Base-by-base conservation (phyloP, 2,888 invertebrate genomes). In the Stegophylla sp. region DNA sequence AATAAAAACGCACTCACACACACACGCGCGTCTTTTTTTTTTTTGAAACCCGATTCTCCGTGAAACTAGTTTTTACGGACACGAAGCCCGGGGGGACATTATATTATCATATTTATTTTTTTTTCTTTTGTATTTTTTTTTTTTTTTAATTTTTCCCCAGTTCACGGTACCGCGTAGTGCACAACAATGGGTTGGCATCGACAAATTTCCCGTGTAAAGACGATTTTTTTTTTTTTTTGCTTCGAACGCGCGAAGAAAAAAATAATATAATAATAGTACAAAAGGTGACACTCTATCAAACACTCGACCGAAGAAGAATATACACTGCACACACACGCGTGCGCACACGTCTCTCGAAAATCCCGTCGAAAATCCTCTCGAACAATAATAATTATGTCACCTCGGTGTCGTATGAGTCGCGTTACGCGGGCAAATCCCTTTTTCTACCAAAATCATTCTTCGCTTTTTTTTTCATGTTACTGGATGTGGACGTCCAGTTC, bases 21-120 rank as follows among this genome's bases (percentile, higher is more conserved):
- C 7, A 34, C 7, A 34, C 34, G 34, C 34, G 34, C 34, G 7
- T 34, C 3, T 34, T 7, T n/a, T 69, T 34, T 43, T 28, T 66
- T 26, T 67, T 66, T n/a, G 69, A 71, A 79, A 79, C 51, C 61
- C 61, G 79, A 79, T 53, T 71, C 71, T 43, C 71, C 79, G 69
- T 71, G 63, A 79, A 71, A 71, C 61, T 34, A 69, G 77, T 69
- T 69, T 77, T 61, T 59, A 63, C 34, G 63, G 23, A n/a, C 48
- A 12, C 74, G 2, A n/a, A n/a, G n/a, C 5, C 7, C 34, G 34
- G 7, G 34, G 34, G 9, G 56, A 56, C 20, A 20, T 23, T 43
- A 28, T 73, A 13, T 59, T 12, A 56, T 3, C 43, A n/a, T 26
- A 10, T 53, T 43, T 59, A 12, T 56, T 43, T 34, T 0, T 56